phyloP scores from a whole-genome alignment of 2,797 vertebrate genomes.

The Hippocampus kuda region DNA sequence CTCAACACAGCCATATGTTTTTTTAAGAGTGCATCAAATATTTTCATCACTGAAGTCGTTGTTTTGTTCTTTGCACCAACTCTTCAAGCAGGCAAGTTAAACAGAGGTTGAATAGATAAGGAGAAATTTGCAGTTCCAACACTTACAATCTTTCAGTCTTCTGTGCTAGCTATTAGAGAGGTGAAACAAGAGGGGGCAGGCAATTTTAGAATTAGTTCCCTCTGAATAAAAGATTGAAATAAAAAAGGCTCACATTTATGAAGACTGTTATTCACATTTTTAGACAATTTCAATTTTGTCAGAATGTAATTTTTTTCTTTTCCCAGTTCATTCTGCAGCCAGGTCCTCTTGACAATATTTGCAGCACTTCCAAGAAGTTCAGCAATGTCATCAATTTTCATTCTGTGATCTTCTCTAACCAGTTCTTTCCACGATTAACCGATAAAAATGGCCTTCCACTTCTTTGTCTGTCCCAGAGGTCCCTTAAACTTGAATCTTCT shows the following conservation, averaged over 20 bases:
- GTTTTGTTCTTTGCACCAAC: slow-evolving; percentile 8
- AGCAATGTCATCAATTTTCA: no score
- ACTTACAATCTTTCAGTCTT: not conserved
- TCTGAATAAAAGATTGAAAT: not conserved
- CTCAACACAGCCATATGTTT: not conserved
- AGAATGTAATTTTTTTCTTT: not conserved
- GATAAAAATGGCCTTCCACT: no score
- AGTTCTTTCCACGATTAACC: no score
- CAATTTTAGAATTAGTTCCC: not conserved
- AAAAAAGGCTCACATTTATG: not conserved
- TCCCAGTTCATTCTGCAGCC: no score
- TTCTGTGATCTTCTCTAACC: no score
- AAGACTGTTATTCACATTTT: not conserved
- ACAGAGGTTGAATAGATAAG: not conserved
- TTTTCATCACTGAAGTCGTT: slow-evolving; percentile 34
- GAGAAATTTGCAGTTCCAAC: not conserved
- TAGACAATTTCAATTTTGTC: not conserved
- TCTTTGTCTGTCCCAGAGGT: no score
- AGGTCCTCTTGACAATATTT: no score
- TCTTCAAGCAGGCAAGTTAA: not conserved
- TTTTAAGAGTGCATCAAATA: slow-evolving; percentile 13
- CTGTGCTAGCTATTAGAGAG: not conserved
- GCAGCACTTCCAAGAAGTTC: no score
- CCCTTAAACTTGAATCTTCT: no score
- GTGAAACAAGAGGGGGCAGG: not conserved